Conservation (phyloP, 2,113 vertebrate genomes). For the Opisthocomus hoazin region DNA sequence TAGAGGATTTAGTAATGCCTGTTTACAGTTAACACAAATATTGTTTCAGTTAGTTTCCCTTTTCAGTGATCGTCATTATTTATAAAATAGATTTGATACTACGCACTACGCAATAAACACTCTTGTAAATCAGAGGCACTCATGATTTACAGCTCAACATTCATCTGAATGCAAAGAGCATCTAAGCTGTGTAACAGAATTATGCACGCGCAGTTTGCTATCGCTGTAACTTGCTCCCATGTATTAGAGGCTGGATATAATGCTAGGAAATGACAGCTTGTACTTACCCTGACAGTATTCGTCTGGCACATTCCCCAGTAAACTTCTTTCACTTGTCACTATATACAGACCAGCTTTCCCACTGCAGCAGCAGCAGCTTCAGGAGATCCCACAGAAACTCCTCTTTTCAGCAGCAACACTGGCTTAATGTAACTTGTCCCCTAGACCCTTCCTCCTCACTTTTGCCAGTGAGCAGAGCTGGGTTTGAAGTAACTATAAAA, state of each 20-base stretch:
- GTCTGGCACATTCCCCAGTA: neutral
- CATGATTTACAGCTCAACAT: neutral
- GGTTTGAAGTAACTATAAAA: neutral
- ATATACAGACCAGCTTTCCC: neutral
- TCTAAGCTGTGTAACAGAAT: neutral
- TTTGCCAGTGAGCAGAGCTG: neutral
- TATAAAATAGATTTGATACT: neutral
- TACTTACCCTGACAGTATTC: neutral
- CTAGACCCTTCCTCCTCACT: neutral
- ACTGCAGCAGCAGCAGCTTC: neutral
- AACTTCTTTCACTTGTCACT: neutral
- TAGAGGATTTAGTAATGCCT: neutral
- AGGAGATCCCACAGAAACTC: neutral
- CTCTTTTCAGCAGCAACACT: neutral
- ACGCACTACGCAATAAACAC: neutral
- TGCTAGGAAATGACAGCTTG: neutral
- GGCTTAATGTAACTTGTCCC: neutral
- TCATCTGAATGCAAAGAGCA: neutral
- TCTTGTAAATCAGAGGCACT: slow-evolving; percentile 19
- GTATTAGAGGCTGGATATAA: neutral
- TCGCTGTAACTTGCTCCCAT: neutral
- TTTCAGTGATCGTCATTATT: neutral
- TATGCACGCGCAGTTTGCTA: accelerated
- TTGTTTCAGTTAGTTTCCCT: slow-evolving; percentile 20
- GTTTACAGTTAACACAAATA: neutral